Conservation (phyloP, 2,113 vertebrate species). For the Phoenicopterus ruber region DNA sequence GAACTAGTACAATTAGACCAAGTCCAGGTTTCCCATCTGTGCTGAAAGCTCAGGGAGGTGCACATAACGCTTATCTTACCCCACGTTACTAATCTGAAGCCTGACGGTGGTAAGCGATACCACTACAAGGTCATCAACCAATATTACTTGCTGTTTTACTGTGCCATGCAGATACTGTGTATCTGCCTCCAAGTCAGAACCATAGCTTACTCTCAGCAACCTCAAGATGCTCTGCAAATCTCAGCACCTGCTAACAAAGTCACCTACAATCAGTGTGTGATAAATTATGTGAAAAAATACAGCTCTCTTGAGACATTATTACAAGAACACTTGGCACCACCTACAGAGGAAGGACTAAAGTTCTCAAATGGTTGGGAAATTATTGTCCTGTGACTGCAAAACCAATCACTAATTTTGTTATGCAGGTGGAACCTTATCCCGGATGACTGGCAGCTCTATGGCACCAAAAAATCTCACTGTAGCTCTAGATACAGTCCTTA, state of each 20-base stretch:
- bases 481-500: neutral
- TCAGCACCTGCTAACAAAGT: neutral
- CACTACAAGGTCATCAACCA: neutral
- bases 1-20: neutral
- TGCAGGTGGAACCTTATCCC: neutral
- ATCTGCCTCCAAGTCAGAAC: neutral
- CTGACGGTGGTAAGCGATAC: fast-evolving
- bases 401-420: neutral
- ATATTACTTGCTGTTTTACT: neutral
- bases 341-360: neutral
- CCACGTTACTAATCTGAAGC: neutral
- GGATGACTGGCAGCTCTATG: neutral
- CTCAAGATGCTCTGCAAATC: neutral
- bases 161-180: neutral
- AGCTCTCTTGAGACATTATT: neutral
- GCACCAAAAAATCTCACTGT: neutral
- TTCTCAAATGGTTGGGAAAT: neutral
- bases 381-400: neutral
- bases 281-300: neutral
- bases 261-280: neutral
- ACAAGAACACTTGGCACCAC: neutral
- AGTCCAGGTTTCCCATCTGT: neutral
- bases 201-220: neutral
- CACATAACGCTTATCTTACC: neutral
- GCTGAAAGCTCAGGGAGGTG: neutral